phyloP scores from a whole-genome alignment of 2,888 invertebrate species.

The Plagodis pulveraria region DNA sequence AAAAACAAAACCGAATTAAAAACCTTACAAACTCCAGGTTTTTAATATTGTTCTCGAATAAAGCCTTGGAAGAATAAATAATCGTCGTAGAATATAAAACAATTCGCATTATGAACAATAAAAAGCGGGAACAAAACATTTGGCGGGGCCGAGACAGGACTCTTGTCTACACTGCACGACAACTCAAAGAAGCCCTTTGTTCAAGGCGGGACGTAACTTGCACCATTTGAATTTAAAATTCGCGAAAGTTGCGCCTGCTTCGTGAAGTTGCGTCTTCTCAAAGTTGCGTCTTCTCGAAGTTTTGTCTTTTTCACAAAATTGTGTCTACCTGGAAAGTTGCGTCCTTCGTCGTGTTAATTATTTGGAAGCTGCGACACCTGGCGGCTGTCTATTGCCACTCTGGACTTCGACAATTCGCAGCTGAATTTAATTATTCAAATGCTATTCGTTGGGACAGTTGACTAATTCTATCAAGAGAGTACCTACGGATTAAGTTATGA shows the following conservation, averaged over 20 bases:
- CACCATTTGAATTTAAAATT: constrained; percentile 78
- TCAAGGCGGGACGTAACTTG: constrained; percentile 53
- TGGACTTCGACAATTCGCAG: constrained; percentile 17
- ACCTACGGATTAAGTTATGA: too few relatives aligned
- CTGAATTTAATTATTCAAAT: constrained; percentile 29
- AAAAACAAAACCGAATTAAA: constrained; percentile 15
- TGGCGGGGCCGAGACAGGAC: not conserved
- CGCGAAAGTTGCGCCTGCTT: constrained; percentile 55
- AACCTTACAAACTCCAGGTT: constrained; percentile 10
- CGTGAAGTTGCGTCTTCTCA: not conserved
- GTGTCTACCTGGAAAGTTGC: constrained; percentile 5
- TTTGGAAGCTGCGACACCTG: constrained; percentile 68
- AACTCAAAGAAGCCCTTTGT: constrained; percentile 47
- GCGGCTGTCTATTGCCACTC: constrained; percentile 38
- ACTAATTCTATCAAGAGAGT: too few relatives aligned
- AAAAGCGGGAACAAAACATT: constrained; percentile 38
- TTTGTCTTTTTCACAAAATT: not conserved
- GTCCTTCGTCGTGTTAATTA: constrained; percentile 66
- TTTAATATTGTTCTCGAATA: constrained; percentile 20
- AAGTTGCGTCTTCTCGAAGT: constrained; percentile 21
- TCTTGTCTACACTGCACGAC: constrained; percentile 39
- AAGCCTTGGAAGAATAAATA: constrained; percentile 34
- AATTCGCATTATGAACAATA: constrained; percentile 44
- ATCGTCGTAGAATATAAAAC: constrained; percentile 46
- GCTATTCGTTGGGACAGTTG: constrained; percentile 13